phyloP scores from a whole-genome alignment of 2,113 vertebrate genomes.

The Axis porcinus region DNA sequence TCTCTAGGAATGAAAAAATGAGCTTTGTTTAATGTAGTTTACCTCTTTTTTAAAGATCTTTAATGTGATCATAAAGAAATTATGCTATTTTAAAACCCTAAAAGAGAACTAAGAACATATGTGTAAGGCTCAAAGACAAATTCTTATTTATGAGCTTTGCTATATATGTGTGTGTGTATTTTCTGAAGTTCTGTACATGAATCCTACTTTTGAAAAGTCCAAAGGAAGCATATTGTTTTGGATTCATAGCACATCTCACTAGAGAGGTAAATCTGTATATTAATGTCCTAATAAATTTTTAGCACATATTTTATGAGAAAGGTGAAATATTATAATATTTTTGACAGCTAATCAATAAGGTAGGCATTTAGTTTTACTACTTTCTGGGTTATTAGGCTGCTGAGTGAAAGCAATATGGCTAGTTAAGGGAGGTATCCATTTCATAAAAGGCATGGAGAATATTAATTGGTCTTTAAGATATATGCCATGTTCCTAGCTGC shows the following conservation, averaged over 20 bases:
- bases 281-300: constrained; percentile 67
- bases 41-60: neutral
- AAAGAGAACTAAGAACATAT: neutral
- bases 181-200: neutral
- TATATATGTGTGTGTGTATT: neutral
- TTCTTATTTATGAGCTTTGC: neutral
- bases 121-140: neutral
- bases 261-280: constrained; percentile 35
- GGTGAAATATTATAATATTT: constrained; percentile 60
- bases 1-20: neutral
- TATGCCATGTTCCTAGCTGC: constrained; percentile 14
- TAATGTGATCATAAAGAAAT: neutral
- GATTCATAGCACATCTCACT: neutral
- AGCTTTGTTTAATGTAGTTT: neutral
- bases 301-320: constrained; percentile 65
- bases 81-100: constrained; percentile 9
- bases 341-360: constrained; percentile 52
- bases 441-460: constrained; percentile 29
- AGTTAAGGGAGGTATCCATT: constrained; percentile 32
- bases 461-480: constrained; percentile 54
- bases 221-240: neutral
- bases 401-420: constrained; percentile 49
- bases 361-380: constrained; percentile 63
- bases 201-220: neutral
- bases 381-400: constrained; percentile 61